phyloP scores from a whole-genome alignment of 2,113 vertebrate species.

The Poeciliopsis occidentalis region DNA sequence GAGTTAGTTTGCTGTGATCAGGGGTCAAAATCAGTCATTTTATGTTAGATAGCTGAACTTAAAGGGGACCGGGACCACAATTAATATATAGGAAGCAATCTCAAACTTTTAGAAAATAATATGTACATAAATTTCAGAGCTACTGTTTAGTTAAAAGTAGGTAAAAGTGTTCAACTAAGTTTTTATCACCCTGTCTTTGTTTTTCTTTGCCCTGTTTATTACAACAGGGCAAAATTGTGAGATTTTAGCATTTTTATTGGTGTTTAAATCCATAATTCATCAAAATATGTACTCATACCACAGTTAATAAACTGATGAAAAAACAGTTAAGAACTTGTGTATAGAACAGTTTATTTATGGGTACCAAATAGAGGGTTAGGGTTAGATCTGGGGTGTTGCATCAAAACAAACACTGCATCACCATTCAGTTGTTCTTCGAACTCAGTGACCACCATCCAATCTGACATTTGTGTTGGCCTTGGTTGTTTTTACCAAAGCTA shows the following conservation, averaged over 20 bases:
- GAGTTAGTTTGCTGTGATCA: neutral
- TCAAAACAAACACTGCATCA: too few species aligned
- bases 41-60: neutral
- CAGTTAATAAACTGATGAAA: neutral
- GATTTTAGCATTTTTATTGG: neutral
- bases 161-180: slow-evolving; percentile 4
- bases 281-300: neutral
- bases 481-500: too few species aligned
- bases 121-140: neutral
- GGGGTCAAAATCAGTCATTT: too few species aligned
- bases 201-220: neutral
- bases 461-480: neutral
- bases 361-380: too few species aligned
- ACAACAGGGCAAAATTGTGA: neutral
- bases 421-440: neutral
- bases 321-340: neutral
- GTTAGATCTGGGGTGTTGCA: too few species aligned
- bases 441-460: neutral
- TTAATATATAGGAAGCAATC: too few species aligned
- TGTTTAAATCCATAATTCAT: neutral
- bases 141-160: slow-evolving; percentile 22
- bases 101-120: neutral
- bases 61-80: too few species aligned
- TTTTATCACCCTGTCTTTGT: neutral
- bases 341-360: too few species aligned